Base-by-base conservation (phyloP, 2,888 invertebrate genomes). In the Rhorus exstirpatorius region DNA sequence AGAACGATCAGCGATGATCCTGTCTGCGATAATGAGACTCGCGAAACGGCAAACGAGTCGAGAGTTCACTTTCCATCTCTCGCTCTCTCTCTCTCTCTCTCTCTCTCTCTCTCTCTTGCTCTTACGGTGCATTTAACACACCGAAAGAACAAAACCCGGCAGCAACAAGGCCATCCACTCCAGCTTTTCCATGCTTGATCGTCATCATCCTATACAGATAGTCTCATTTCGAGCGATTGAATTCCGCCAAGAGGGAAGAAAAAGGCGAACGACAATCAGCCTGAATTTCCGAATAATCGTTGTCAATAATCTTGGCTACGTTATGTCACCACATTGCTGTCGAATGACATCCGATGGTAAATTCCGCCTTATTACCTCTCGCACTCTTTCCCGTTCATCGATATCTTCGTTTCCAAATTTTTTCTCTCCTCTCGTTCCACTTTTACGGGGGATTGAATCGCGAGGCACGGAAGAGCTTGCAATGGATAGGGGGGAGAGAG, bases 11-110 rank as follows among this genome's bases (percentile, higher is more conserved):
- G 44, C 78, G 81, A 82, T 82, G 74, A 82, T 82, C 78, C 74
- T 58, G 68, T 78, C 70, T 49, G 78, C 70, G 74, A 78, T 82
- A 74, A 82, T 75, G 81, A 75, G 78, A 75, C 78, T 63, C 63
- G 55, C 26, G 55, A 44, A 55, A 75, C 14, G 38, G 41, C 75
- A 26, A 65, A 55, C 65, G 44, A 74, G 58, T 58, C 70, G 70
- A 67, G 35, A 51, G 35, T 51, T 67, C 67, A 8, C 35, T 31
- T 19, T 51, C 21, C 41, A 24, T 51, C 21, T 68, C 53, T 21
- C 74, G 24, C 58, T 44, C n/a, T 38, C 55, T 35, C 31, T 41
- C 21, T 26, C 58, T 53, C 31, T 14, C 14, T 24, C 44, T 68
- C 26, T 31, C 26, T 38, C 58, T 44, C n/a, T 38, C 55, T 35